Evolutionary conservation across 2,113 vertebrate species (phyloP), one percentile per base, ranked within the genome.

Genomic region (Phalacrocorax aristotelis): DNA sequence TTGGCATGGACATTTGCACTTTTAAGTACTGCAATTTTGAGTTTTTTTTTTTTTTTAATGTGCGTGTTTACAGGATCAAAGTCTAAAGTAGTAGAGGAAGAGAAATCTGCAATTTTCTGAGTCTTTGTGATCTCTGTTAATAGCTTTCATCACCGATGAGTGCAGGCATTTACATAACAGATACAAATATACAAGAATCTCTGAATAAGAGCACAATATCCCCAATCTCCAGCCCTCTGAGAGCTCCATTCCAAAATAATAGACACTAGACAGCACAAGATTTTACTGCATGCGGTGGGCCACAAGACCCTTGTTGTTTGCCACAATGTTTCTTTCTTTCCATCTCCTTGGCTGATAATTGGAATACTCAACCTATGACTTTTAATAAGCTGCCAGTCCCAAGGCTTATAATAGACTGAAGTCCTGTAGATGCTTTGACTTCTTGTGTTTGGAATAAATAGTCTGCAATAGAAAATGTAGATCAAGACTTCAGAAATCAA

Each of bases 401-500:
- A 81, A 75, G 87, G 83, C 96, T 95, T 94, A 96, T 90, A 86
- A 83, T 65, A 82, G 86, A 79, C 69, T 94, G 55, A 92, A 91
- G 52, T 89, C 93, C 83, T 91, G 83, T 87, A 91, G 87, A 72
- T 1, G 17, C 48, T 88, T 92, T 87, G 91, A 79, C 86, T 94
- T 87, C 70, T 49, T 87, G 69, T 91, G 65, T 81, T 92, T 82
- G 66, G 57, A 91, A 95, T 95, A 96, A 93, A 92, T 89, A 92
- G 65, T 42, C 79, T 36, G 6, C 80, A 81, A 84, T 29, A 93
- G 80, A 87, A 96, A 87, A 95, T 76, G 77, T 84, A 93, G 94
- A 95, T 94, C 90, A 89, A 87, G 90, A 91, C 92, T 92, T 91
- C 89, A 92, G 94, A 93, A 96, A 95, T 95, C 86, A 91, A 93